phyloP scores from a whole-genome alignment of 2,888 invertebrate genomes.

The Melikaiella ostensackeni region DNA sequence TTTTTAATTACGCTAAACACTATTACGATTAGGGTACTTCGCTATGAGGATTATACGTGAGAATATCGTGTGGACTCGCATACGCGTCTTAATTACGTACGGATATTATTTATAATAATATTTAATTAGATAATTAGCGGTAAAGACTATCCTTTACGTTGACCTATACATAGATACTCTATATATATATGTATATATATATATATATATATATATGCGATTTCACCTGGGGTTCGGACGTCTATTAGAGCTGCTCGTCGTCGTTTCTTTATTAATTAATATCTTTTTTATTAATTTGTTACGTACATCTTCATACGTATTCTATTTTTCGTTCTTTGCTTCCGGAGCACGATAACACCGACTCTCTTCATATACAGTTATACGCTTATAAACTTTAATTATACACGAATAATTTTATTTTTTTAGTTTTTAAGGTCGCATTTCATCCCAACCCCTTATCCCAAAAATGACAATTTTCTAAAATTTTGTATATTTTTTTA shows the following conservation, averaged over 20 bases:
- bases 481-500: not conserved
- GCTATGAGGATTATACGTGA: conserved; percentile 65
- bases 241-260: conserved; percentile 60
- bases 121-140: conserved; percentile 68
- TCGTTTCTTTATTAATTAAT: conserved; percentile 39
- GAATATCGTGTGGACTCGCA: conserved; percentile 63
- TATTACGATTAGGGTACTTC: conserved; percentile 62
- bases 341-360: conserved; percentile 45
- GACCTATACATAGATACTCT: conserved; percentile 47
- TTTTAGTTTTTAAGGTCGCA: conserved; percentile 39
- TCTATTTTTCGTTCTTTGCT: conserved; percentile 47
- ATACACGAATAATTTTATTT: conserved; percentile 52
- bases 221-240: conserved; percentile 61
- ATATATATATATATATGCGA: conserved; percentile 49
- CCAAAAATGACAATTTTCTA: conserved; percentile 28
- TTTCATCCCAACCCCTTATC: conserved; percentile 13
- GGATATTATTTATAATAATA: conserved; percentile 69
- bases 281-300: conserved; percentile 42
- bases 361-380: conserved; percentile 46
- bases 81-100: conserved; percentile 71
- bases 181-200: conserved; percentile 48
- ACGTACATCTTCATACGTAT: conserved; percentile 44
- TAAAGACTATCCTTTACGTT: conserved; percentile 60
- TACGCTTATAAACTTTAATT: conserved; percentile 41
- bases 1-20: conserved; percentile 57